Conservation (phyloP, 2,797 vertebrate genomes). For the Todus mexicanus region DNA sequence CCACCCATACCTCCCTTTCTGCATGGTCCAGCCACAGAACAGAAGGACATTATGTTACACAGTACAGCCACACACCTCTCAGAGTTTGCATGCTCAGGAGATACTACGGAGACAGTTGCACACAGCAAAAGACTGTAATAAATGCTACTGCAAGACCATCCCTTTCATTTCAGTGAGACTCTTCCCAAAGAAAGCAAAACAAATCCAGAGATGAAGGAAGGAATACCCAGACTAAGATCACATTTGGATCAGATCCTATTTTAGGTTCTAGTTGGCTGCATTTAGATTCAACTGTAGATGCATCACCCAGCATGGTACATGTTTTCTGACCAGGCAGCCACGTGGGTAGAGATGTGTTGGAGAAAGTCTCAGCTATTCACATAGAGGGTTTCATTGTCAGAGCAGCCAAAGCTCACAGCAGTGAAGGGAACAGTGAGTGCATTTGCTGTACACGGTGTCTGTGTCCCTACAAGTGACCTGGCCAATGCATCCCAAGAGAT, state of each 20-base stretch:
- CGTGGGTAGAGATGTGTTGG: background rate
- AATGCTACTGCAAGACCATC: background rate
- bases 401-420: background rate
- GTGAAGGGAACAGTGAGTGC: background rate
- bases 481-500: background rate
- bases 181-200: background rate
- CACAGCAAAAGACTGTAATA: background rate
- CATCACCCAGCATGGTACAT: rapidly evolving
- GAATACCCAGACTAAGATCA: background rate
- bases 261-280: background rate
- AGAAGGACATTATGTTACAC: background rate
- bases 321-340: background rate
- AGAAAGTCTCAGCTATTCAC: background rate
- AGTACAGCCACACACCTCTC: background rate
- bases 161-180: background rate
- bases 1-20: background rate
- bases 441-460: background rate
- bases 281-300: background rate
- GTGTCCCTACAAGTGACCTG: no score
- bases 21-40: background rate
- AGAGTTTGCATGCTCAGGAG: background rate
- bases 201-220: background rate
- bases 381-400: background rate
- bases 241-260: background rate
- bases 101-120: background rate